phyloP scores from a whole-genome alignment of 2,797 vertebrate species.

The Ctenochaetus hawaiiensis region DNA sequence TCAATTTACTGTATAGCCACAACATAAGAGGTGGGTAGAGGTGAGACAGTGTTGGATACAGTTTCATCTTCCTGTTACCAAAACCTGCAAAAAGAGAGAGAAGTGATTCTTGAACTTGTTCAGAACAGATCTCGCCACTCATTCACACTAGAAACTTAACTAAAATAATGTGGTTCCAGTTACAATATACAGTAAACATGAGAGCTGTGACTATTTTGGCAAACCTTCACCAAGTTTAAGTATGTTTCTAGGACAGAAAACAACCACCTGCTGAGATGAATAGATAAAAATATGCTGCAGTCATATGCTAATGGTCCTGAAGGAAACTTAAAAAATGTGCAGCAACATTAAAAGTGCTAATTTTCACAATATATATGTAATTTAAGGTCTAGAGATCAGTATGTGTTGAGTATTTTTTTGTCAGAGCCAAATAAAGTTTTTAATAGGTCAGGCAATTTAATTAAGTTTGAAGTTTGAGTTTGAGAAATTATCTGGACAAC shows the following conservation, averaged over 20 bases:
- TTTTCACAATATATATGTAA: too few relatives aligned
- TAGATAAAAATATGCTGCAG: not conserved
- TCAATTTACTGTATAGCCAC: constrained; percentile 14
- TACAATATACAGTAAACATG: not conserved
- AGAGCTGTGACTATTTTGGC: not conserved
- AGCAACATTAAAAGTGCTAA: too few relatives aligned
- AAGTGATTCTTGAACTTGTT: not conserved
- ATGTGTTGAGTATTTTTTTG: not conserved
- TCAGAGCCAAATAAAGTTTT: not conserved
- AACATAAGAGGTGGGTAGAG: constrained; percentile 10
- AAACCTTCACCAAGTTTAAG: not conserved
- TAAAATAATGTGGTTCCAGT: not conserved
- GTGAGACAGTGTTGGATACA: constrained; percentile 20
- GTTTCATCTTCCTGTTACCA: constrained; percentile 3
- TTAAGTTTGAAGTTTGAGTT: not conserved
- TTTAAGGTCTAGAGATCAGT: too few relatives aligned
- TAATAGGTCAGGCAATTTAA: not conserved
- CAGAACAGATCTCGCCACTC: not conserved
- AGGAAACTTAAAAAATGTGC: too few relatives aligned
- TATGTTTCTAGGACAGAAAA: not conserved
- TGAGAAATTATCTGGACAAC: constrained; percentile 15
- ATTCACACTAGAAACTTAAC: not conserved
- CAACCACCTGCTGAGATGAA: not conserved
- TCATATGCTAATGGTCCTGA: too few relatives aligned
- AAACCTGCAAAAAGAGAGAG: constrained; percentile 10